Percentiles rank a stretch among this genome's conserved stretches.
Conservation (phyloP, 2,113 vertebrate genomes). For the Meleagris gallopavo region DNA sequence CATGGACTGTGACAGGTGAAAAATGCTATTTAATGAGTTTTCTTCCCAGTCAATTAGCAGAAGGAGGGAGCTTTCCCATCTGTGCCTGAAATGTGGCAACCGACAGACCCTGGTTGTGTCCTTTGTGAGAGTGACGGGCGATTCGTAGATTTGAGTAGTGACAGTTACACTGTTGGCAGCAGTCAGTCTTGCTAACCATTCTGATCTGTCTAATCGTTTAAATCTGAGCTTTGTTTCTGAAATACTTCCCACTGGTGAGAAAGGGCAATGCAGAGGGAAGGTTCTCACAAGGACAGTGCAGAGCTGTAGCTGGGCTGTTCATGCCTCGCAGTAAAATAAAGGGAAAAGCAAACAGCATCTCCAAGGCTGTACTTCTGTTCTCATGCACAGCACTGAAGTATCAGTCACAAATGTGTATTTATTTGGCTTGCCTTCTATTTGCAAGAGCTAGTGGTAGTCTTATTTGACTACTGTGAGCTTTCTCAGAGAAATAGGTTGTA, state of each 20-base stretch:
- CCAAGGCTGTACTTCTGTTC: neutral
- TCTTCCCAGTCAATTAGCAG: conserved; percentile 64
- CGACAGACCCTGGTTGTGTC: neutral
- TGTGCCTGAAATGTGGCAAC: conserved; percentile 1
- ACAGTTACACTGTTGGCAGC: neutral
- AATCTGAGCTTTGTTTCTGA: accelerated
- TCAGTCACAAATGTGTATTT: neutral
- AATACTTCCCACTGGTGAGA: neutral
- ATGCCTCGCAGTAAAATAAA: neutral
- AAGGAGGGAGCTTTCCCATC: conserved; percentile 49
- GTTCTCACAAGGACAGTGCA: neutral
- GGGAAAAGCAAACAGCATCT: neutral
- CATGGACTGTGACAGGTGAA: conserved; percentile 59
- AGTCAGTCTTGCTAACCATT: neutral
- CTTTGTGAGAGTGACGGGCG: conserved; percentile 2
- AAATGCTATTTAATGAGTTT: conserved; percentile 65
- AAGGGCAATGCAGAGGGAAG: neutral
- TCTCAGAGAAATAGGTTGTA: neutral
- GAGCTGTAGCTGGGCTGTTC: neutral
- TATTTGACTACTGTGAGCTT: neutral
- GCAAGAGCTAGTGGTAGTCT: neutral
- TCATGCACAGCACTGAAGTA: neutral
- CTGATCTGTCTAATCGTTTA: neutral
- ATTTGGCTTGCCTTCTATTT: neutral
- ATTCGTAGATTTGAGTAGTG: neutral